phyloP scores from a whole-genome alignment of 2,113 vertebrate species.

The Peucedramus taeniatus region DNA sequence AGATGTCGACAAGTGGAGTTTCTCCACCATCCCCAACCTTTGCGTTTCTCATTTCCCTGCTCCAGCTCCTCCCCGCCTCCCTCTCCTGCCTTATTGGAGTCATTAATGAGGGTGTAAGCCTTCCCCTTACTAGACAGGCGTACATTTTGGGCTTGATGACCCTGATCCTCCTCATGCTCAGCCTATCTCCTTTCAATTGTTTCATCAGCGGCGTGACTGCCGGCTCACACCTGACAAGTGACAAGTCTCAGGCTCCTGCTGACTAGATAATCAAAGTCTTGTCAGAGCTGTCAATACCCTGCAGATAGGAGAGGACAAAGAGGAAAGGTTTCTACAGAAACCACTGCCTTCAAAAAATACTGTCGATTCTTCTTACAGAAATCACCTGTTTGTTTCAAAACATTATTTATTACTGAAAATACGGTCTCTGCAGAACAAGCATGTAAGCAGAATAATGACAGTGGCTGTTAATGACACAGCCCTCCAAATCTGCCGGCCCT shows the following conservation, averaged over 20 bases:
- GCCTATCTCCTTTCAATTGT: slow-evolving; percentile 86
- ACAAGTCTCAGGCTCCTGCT: slow-evolving; percentile 88
- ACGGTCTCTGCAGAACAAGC: not conserved
- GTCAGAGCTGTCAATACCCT: slow-evolving; percentile 94
- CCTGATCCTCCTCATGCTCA: slow-evolving; percentile 74
- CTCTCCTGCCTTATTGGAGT: slow-evolving; percentile 13
- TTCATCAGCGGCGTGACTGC: slow-evolving; percentile 83
- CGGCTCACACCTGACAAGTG: slow-evolving; percentile 89
- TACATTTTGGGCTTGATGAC: slow-evolving; percentile 74
- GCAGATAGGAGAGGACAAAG: slow-evolving; percentile 81
- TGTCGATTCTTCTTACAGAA: slow-evolving; percentile 75
- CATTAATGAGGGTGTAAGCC: slow-evolving; percentile 61
- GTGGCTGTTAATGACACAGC: not conserved
- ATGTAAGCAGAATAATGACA: not conserved
- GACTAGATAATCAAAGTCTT: slow-evolving; percentile 97
- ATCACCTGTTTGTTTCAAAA: slow-evolving; percentile 81
- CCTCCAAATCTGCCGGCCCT: not conserved
- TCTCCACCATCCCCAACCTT: not conserved
- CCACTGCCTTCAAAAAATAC: slow-evolving; percentile 69
- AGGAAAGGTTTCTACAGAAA: slow-evolving; percentile 78
- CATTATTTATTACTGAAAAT: slow-evolving; percentile 73
- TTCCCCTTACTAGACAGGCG: slow-evolving; percentile 68
- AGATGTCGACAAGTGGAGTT: not conserved
- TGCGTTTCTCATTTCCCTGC: not conserved
- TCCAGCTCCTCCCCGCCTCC: not conserved